phyloP scores from a whole-genome alignment of 2,113 vertebrate species.

The Dissostichus mawsoni region DNA sequence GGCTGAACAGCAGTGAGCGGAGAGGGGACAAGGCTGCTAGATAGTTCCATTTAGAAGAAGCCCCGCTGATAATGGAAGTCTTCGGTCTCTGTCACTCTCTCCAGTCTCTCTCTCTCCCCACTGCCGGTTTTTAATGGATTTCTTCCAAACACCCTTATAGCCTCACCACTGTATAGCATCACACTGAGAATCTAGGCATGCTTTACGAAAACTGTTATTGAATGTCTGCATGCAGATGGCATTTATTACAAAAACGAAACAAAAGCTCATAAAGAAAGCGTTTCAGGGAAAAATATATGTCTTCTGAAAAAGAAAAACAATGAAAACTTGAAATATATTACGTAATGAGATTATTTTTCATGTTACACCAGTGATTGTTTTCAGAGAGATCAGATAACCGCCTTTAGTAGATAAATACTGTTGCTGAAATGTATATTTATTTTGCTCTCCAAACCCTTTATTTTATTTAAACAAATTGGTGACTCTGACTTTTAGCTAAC shows the following conservation, averaged over 20 bases:
- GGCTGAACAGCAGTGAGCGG: conserved; percentile 61
- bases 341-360: conserved; percentile 26
- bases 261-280: conserved; percentile 10
- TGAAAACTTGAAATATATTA: conserved; percentile 13
- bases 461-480: too few relatives aligned
- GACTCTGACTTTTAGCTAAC: neutral
- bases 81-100: conserved; percentile 74
- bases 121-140: conserved; percentile 63
- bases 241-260: conserved; percentile 3
- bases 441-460: neutral
- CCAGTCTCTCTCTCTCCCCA: conserved; percentile 12
- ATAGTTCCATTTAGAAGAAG: conserved; percentile 76
- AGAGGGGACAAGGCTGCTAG: conserved; percentile 66
- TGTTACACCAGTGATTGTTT: conserved; percentile 15
- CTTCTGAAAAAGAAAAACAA: neutral
- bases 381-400: conserved; percentile 11
- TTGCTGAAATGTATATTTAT: too few relatives aligned
- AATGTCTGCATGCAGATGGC: conserved; percentile 20
- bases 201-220: neutral
- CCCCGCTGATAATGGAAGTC: conserved; percentile 79
- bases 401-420: conserved; percentile 5
- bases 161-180: conserved; percentile 32
- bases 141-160: conserved; percentile 35
- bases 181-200: conserved; percentile 27
- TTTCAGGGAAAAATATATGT: conserved; percentile 8